Evolutionary conservation across 2,888 invertebrate species (phyloP).

Genomic region (Apoda limacodes): DNA sequence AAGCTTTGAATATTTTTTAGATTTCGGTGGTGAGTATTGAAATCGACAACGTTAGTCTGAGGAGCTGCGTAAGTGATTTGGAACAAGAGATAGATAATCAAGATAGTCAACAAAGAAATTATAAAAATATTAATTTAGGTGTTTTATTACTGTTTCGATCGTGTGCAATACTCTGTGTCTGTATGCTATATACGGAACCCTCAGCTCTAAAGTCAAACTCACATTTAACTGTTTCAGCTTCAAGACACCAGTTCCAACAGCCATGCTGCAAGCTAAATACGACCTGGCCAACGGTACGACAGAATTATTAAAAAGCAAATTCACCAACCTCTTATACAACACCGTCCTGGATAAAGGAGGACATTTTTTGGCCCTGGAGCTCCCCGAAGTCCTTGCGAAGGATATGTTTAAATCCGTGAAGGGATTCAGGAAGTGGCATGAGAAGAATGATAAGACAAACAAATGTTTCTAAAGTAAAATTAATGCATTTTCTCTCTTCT

Average conservation of each 20-base stretch:
- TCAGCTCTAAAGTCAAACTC: too few relatives aligned
- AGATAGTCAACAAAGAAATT: too few relatives aligned
- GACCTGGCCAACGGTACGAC: conserved; percentile 75
- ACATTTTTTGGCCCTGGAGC: conserved; percentile 87
- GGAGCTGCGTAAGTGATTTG: too few relatives aligned
- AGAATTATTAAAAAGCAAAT: conserved; percentile 68
- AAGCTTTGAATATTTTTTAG: too few relatives aligned
- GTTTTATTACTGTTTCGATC: too few relatives aligned
- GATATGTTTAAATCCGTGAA: conserved; percentile 68
- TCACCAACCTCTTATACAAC: conserved; percentile 73
- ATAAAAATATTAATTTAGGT: too few relatives aligned
- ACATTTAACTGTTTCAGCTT: conserved; percentile 57
- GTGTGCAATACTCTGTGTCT: too few relatives aligned
- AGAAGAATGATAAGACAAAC: not conserved
- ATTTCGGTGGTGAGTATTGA: too few relatives aligned
- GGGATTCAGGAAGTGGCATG: conserved; percentile 32
- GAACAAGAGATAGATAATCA: too few relatives aligned
- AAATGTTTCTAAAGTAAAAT: not conserved
- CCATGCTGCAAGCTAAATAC: conserved; percentile 74
- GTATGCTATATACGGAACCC: too few relatives aligned
- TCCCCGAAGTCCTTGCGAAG: conserved; percentile 75
- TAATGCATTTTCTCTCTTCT: not conserved
- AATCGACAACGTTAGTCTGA: too few relatives aligned
- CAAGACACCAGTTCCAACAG: conserved; percentile 75
- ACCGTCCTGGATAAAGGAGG: conserved; percentile 77